Base-by-base conservation (phyloP, 1,140 invertebrate species). In the Pseudoatta argentina region DNA sequence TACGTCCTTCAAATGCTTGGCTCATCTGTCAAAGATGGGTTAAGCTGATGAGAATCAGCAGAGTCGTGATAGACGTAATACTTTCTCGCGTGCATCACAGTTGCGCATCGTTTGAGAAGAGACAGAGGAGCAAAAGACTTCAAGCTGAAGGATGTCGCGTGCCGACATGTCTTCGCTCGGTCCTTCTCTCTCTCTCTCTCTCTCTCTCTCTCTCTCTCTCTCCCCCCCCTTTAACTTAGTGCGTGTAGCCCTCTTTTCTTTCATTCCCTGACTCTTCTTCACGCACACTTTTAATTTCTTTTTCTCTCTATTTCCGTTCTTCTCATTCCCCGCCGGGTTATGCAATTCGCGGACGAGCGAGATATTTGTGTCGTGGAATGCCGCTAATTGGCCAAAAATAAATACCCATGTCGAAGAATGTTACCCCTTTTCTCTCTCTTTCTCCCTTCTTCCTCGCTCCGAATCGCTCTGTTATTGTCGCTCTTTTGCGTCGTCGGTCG, bases 301-400 rank as follows among this genome's bases (percentile, higher is more conserved):
- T 67, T 71, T 75, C 34, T 57, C 48, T 39, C 67, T 71, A 21
- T 53, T 59, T 39, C 61, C 76, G 72, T 79, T 59, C 73, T 61
- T 86, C 82, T 89, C 87, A 86, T 92, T 92, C 86, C 76, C 85
- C 91, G 91, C 85, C 91, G 64, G 71, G 93, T 94, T 93, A 93
- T 91, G 93, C 92, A 93, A 94, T 85, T 83, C 72, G 91, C 87
- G 86, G 76, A 81, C 86, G 71, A 88, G 81, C 90, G 85, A 91
- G 90, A 92, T 92, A 91, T 93, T 93, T 92, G 90, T 75, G 92
- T 91, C 92, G 91, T 67, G 93, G 92, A 94, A 94, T 93, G 92
- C 81, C 87, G 92, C 90, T 94, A 94, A 94, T 94, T 94, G 93
- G 92, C 92, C 93, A 91, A 93, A 94, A 94, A 94, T 94, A 94